Evolutionary conservation across 1,140 invertebrate species (phyloP).

Genomic region (Argopecten irradians): DNA sequence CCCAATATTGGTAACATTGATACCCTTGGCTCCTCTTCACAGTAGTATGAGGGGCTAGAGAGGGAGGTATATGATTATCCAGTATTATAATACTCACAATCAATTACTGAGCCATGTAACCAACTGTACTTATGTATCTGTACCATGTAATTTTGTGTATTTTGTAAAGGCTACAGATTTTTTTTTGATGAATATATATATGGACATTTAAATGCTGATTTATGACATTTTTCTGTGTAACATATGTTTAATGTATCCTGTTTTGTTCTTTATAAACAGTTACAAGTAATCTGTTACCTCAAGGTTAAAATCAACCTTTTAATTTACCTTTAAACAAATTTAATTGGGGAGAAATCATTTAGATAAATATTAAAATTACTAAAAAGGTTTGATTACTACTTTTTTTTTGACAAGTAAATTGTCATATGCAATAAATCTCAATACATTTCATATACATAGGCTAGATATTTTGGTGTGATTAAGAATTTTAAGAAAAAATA

Average conservation of each 20-base stretch:
- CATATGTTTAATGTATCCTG: neutral
- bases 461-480: no score
- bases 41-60: neutral
- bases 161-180: neutral
- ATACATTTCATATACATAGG: no score
- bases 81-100: neutral
- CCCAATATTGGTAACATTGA: neutral
- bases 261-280: neutral
- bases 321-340: neutral
- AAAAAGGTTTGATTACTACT: neutral
- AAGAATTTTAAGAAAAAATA: no score
- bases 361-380: neutral
- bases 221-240: neutral
- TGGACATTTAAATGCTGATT: neutral
- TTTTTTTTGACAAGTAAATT: neutral
- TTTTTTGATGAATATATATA: no score
- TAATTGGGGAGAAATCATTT: neutral
- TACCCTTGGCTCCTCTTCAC: neutral
- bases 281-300: neutral
- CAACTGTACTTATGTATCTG: neutral
- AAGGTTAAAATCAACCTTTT: neutral
- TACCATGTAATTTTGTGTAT: neutral
- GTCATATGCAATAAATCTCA: no score
- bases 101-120: neutral
- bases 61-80: neutral